phyloP scores from a whole-genome alignment of 1,140 invertebrate genomes.

The Euura saliciscinereae region DNA sequence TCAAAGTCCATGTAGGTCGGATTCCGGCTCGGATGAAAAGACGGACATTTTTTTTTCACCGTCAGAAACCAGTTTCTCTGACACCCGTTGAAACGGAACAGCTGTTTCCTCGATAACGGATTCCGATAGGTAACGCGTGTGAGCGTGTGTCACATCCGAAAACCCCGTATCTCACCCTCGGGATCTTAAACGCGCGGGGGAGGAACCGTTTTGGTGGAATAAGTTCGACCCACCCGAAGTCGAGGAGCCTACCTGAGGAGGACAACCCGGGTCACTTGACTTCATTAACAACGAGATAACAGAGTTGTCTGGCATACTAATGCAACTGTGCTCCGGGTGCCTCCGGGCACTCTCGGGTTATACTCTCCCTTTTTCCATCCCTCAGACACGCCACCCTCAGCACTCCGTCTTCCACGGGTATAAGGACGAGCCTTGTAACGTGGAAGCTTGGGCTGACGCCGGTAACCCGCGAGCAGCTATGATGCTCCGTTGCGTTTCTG shows the following conservation, averaged over 20 bases:
- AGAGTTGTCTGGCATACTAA: conserved; percentile 51
- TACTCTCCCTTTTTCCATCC: conserved; percentile 12
- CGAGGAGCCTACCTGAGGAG: background rate
- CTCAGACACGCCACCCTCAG: conserved; percentile 11
- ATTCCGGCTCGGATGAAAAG: background rate
- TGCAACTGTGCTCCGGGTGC: conserved; percentile 17
- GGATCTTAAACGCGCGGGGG: background rate
- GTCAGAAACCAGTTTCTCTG: too few relatives aligned
- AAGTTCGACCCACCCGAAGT: background rate
- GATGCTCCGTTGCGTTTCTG: conserved; percentile 49
- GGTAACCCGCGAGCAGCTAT: background rate
- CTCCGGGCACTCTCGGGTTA: background rate
- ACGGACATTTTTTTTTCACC: background rate
- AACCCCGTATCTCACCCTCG: background rate
- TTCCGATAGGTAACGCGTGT: background rate
- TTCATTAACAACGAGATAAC: conserved; percentile 42
- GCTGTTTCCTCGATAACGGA: conserved; percentile 4
- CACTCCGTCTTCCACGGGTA: background rate
- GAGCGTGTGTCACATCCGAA: background rate
- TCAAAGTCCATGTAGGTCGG: background rate
- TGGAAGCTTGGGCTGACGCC: background rate
- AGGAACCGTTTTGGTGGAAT: background rate
- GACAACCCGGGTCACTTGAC: conserved; percentile 37
- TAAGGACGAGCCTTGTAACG: background rate
- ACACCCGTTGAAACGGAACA: background rate